A percentile compares a stretch with the other conserved stretches of the same genome.
phyloP scores from a whole-genome alignment of 2,113 vertebrate species.

The Odocoileus hemionus region DNA sequence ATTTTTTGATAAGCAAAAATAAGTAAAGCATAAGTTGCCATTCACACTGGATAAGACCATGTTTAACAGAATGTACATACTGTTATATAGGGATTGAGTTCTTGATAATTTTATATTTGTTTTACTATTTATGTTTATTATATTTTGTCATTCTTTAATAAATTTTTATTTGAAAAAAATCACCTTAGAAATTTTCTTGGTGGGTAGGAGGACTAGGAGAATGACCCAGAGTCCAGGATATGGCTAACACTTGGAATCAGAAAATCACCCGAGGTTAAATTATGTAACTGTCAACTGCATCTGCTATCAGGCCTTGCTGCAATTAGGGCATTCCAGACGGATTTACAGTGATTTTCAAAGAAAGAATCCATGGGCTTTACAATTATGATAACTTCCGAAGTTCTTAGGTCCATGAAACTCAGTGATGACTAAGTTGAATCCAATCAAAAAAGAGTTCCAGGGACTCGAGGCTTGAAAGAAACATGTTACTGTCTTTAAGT shows the following conservation, averaged over 20 bases:
- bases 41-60: conserved; percentile 50
- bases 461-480: background rate
- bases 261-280: background rate
- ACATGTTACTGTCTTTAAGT: background rate
- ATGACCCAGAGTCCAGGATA: background rate
- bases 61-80: conserved; percentile 47
- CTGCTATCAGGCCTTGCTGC: background rate
- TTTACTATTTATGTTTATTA: conserved; percentile 66
- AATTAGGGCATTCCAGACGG: background rate
- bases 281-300: background rate
- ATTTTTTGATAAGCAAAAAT: conserved; percentile 48
- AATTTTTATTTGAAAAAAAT: conserved; percentile 61
- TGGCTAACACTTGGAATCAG: background rate
- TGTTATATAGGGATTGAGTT: conserved; percentile 46
- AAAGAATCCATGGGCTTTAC: background rate
- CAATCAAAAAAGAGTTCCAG: background rate
- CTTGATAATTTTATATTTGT: conserved; percentile 49
- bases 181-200: conserved; percentile 52
- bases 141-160: conserved; percentile 67
- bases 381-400: background rate
- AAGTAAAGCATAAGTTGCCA: conserved; percentile 36
- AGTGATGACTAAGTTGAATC: background rate
- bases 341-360: background rate
- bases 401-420: conserved; percentile 14
- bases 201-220: background rate